A percentile compares a stretch with the other conserved stretches of the same genome.
phyloP scores from a whole-genome alignment of 2,797 vertebrate species.

The Chromobotia macracanthus region DNA sequence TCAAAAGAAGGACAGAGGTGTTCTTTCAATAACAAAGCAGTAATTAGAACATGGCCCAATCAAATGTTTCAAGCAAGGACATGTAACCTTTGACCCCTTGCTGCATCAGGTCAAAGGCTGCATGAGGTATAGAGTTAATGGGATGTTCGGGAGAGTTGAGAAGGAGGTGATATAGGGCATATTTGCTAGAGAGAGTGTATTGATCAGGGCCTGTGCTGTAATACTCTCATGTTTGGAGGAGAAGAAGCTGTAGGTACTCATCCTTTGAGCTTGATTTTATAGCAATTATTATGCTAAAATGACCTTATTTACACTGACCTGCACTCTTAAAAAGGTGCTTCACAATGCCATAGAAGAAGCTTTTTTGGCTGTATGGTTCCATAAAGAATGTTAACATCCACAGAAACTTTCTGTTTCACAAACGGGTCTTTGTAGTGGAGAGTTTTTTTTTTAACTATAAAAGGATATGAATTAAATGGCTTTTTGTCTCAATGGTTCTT shows the following conservation, averaged over 20 bases:
- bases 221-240: slow-evolving; percentile 49
- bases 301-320: not conserved
- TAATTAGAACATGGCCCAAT: slow-evolving; percentile 67
- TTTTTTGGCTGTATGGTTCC: no score
- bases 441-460: no score
- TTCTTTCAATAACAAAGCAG: slow-evolving; percentile 69
- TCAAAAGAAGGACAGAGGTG: slow-evolving; percentile 58
- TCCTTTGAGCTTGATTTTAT: slow-evolving; percentile 17
- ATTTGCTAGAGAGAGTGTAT: slow-evolving; percentile 48
- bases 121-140: slow-evolving; percentile 68
- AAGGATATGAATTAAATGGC: no score
- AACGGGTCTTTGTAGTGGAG: no score
- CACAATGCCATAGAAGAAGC: no score
- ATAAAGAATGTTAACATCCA: no score
- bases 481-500: no score
- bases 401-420: no score
- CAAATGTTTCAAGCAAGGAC: slow-evolving; percentile 57
- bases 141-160: slow-evolving; percentile 59
- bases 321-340: no score
- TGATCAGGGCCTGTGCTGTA: slow-evolving; percentile 57
- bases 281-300: not conserved
- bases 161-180: slow-evolving; percentile 19
- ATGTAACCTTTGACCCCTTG: slow-evolving; percentile 63
- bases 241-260: slow-evolving; percentile 34
- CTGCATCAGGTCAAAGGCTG: slow-evolving; percentile 73